Conservation (phyloP, 23 tunicate species). For the Trididemnum clinides region DNA sequence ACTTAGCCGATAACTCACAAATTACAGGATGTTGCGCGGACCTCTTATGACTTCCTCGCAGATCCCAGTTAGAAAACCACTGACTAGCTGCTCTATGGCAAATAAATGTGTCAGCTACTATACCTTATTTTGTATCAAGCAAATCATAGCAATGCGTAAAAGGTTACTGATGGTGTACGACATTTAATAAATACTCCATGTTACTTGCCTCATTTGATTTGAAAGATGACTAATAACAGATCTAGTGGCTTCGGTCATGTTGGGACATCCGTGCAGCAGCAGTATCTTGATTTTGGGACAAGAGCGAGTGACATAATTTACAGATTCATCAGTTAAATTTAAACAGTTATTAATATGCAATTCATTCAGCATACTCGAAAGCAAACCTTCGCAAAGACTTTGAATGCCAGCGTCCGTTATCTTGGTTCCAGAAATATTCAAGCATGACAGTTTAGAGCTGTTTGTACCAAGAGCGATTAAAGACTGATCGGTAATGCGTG, state of each 20-base stretch:
- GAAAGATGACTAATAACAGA: constrained; percentile 1
- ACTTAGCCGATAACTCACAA: too few species aligned
- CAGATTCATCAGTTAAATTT: constrained; percentile 56
- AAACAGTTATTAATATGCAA: constrained; percentile 63
- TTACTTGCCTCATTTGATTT: constrained; percentile 49
- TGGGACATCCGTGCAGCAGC: constrained; percentile 71
- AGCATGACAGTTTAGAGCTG: constrained; percentile 16
- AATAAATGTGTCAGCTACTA: too few species aligned
- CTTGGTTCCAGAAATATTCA: constrained; percentile 60
- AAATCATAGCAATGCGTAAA: background rate
- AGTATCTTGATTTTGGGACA: constrained; percentile 53
- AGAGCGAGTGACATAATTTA: constrained; percentile 24
- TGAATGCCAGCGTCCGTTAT: constrained; percentile 71
- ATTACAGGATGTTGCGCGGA: too few species aligned
- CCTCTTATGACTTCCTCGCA: too few species aligned
- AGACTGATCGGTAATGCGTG: constrained; percentile 45
- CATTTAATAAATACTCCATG: constrained; percentile 76
- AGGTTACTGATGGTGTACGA: background rate
- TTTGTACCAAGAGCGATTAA: constrained; percentile 42
- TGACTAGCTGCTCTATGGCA: too few species aligned
- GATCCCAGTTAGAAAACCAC: too few species aligned
- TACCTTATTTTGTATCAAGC: too few species aligned
- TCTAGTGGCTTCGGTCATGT: constrained; percentile 48
- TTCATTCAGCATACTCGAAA: constrained; percentile 35
- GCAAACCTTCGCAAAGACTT: constrained; percentile 31